Base-by-base conservation (phyloP, 2,113 vertebrate species). In the Gavialis gangeticus region DNA sequence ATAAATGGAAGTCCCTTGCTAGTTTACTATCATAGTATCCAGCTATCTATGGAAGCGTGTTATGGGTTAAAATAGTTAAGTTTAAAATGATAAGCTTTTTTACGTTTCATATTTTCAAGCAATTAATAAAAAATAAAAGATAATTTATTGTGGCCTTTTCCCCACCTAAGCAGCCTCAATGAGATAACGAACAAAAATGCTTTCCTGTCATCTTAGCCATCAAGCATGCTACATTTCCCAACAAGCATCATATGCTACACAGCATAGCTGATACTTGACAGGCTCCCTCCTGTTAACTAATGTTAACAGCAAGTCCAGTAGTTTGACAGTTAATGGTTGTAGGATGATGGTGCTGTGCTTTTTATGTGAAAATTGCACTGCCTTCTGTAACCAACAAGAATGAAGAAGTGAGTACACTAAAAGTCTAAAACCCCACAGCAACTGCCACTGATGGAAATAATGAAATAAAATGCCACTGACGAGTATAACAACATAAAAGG, bases 261-360 rank as follows among this genome's bases (percentile, higher is more conserved):
- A 88, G 82, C 92, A 66, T 91, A 30, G 60, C 92, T 90, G 83
- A 96, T 90, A 91, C 75, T 30, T 95, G 85, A 84, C 81, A 17
- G 28, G 6, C 11, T 93, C 89, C 66, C 0, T 0, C 87, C 84
- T 94, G 67, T 82, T 95, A 91, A 66, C 62, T 79, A 87, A 85
- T 94, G 95, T 66, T 96, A 91, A 90, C 75, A 80, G 58, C 66
- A 82, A 66, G 34, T 78, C 60, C 80, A 80, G 0, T 79, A 82
- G 86, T 59, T 96, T 67, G n/a, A 30, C 64, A 67, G 15, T 4
- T 67, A 46, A 46, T 46, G 46, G 46, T 46, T 82, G 66, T 92
- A 79, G 91, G 88, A 67, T 24, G 67, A 24, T 55, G 55, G 54
- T 87, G 37, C 84, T 76, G 60, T 79, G 81, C 71, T 92, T 22